Evolutionary conservation across 2,113 vertebrate species (phyloP).

Genomic region (Amphiprion percula): DNA sequence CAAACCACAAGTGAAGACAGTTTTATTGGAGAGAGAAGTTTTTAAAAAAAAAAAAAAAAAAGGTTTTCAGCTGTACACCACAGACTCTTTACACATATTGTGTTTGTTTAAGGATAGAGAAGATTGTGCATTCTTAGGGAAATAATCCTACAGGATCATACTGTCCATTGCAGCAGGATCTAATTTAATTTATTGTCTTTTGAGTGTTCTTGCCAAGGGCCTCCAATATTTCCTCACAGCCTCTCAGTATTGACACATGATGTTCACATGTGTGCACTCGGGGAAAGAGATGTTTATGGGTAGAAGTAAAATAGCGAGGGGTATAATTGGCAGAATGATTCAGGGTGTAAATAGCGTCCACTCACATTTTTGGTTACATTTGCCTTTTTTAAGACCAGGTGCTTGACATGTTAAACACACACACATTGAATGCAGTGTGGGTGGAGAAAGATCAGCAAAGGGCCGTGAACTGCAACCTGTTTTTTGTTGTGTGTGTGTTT

Average conservation of each 20-base stretch:
- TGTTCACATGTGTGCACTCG: constrained; percentile 17
- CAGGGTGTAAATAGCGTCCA: neutral
- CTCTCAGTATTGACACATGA: constrained; percentile 14
- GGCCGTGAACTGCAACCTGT: constrained; percentile 9
- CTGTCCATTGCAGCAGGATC: neutral
- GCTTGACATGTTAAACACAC: neutral
- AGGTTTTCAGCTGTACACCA: neutral
- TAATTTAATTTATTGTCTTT: neutral
- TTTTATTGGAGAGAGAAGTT: neutral
- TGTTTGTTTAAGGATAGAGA: neutral
- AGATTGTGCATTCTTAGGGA: neutral
- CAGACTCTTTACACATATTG: neutral
- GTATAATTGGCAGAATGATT: constrained; percentile 3
- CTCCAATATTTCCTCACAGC: neutral
- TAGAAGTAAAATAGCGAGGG: neutral
- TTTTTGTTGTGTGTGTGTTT: neutral
- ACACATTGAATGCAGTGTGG: constrained; percentile 1
- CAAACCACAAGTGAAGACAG: too few species aligned
- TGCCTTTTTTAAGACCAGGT: neutral
- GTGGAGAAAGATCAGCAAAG: constrained; percentile 17
- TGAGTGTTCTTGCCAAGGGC: neutral
- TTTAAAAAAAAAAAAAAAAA: neutral
- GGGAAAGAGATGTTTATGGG: neutral
- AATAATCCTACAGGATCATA: neutral
- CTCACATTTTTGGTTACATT: constrained; percentile 2